Evolutionary conservation across 2,888 invertebrate species (phyloP).

Genomic region (Melipona beecheii): DNA sequence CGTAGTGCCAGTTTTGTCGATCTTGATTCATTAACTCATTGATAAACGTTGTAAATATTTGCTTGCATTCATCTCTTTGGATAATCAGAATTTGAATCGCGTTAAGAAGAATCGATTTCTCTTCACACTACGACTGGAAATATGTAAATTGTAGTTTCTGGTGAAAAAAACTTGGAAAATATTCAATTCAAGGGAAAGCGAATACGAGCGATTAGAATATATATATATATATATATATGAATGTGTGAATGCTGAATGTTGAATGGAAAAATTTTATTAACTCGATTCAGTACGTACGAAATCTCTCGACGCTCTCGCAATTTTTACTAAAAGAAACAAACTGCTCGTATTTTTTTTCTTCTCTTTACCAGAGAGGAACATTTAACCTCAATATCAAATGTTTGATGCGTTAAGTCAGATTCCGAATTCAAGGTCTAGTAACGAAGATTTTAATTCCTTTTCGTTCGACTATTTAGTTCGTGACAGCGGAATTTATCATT

Average conservation of each 20-base stretch:
- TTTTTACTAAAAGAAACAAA: slow-evolving; percentile 54
- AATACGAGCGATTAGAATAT: slow-evolving; percentile 1
- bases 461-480: slow-evolving; percentile 1
- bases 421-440: slow-evolving; percentile 51
- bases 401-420: slow-evolving; percentile 52
- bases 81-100: neutral
- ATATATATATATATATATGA: neutral
- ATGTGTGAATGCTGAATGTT: neutral
- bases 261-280: slow-evolving; percentile 52
- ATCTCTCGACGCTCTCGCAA: slow-evolving; percentile 54
- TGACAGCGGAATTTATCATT: neutral
- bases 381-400: slow-evolving; percentile 65
- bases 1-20: neutral
- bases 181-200: neutral
- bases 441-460: slow-evolving; percentile 32
- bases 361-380: slow-evolving; percentile 18
- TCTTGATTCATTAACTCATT: neutral
- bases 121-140: neutral
- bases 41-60: neutral
- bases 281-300: slow-evolving; percentile 48
- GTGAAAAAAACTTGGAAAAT: neutral
- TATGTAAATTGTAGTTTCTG: neutral
- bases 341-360: slow-evolving; percentile 22
- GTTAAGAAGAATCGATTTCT: neutral
- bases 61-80: neutral